Base-by-base conservation (phyloP, 2,113 vertebrate species). In the Vulpes lagopus region DNA sequence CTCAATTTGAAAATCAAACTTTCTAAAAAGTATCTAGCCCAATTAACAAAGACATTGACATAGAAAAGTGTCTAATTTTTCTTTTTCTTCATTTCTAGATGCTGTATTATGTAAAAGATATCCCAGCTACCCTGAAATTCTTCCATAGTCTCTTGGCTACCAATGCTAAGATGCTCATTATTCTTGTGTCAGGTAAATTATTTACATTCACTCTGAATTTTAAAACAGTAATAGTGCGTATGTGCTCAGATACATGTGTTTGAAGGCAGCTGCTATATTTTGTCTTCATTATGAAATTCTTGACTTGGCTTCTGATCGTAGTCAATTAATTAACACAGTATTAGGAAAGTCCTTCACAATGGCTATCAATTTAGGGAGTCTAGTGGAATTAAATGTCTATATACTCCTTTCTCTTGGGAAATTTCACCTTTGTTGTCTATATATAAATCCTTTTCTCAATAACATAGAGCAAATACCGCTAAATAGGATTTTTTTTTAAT, bases 81-180 rank as follows among this genome's bases (percentile, higher is more conserved):
- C 4, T 81, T 82, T 98, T 78, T 85, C 87, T 55, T 95, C 49
- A 90, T 96, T 86, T 96, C 69, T 95, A 99, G 99, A 97, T 99
- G 99, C 98, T 99, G 91, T 99, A 99, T 95, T 99, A 99, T 59
- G 99, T 99, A 90, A 98, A 99, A 96, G 99, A 99, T 65, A 92
- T 99, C 51, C 98, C 97, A 65, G 99, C 98, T 0, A 99, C 99
- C 9, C 27, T 99, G 95, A 98, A 10, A 23, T 99, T 99, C 95
- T 99, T 99, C 98, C 99, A 98, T 60, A 99, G 99, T 92, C 99
- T 99, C 65, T 98, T 99, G 94, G 98, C 98, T 80, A 89, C 98
- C 0, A 98, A 98, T 79, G 99, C 97, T 0, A 99, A 99, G 97
- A 99, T 99, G 73, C 98, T 99, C 32, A 99, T 99, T 98, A 99